phyloP scores from a whole-genome alignment of 1,140 invertebrate genomes.

The Hypothenemus hampei region DNA sequence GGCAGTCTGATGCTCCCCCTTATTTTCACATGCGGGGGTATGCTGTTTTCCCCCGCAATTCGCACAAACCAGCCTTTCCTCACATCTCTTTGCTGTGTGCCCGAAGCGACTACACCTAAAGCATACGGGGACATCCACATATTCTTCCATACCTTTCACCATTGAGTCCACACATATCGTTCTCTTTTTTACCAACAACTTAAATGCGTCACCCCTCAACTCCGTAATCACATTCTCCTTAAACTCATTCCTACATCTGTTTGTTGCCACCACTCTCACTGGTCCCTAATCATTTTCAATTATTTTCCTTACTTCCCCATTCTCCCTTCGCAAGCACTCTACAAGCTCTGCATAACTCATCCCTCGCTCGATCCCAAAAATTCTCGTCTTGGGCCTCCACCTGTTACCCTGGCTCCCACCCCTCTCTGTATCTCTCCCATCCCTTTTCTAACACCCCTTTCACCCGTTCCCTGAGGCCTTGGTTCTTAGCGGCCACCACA shows the following conservation, averaged over 20 bases:
- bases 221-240: not conserved
- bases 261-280: not conserved
- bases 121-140: not conserved
- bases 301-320: not conserved
- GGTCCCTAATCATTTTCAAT: not conserved
- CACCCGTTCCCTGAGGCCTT: not conserved
- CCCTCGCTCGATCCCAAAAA: not conserved
- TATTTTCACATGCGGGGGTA: not conserved
- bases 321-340: not conserved
- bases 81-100: not conserved
- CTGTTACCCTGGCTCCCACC: not conserved
- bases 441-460: too few species aligned
- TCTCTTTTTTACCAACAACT: not conserved
- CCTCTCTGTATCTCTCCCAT: too few species aligned
- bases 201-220: not conserved
- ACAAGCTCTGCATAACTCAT: not conserved
- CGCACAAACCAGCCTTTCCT: too few species aligned
- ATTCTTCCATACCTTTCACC: not conserved
- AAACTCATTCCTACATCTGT: not conserved
- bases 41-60: not conserved
- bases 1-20: slow-evolving; percentile 23
- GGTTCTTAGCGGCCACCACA: not conserved
- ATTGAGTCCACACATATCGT: too few species aligned
- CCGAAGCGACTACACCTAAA: too few species aligned
- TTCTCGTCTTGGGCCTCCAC: not conserved